These are phyloP conservation scores for Poeciliopsis presidionis DNA, from an alignment of 2,797 vertebrate species.

Conservation along the genomic window DNA sequence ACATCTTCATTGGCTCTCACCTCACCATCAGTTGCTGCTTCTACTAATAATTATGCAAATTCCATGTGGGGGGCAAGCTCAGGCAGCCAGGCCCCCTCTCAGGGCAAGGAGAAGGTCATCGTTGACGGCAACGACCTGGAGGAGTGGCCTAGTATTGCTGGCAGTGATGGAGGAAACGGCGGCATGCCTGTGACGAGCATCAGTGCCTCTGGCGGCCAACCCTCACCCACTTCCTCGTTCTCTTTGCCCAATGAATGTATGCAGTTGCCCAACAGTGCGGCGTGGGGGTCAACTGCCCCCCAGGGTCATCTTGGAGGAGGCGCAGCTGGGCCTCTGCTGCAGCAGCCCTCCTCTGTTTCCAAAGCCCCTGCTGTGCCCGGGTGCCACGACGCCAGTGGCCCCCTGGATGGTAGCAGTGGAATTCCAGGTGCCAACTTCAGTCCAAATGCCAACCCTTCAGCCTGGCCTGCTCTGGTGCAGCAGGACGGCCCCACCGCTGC, in stretches of 20 bases:
- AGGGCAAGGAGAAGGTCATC: constrained; percentile 99
- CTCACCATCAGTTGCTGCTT: constrained; percentile 86
- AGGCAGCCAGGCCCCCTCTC: constrained; percentile 93
- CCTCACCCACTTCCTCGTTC: constrained; percentile 82
- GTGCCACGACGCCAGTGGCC: constrained; percentile 87
- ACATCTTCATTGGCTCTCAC: constrained; percentile 81
- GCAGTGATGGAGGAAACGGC: constrained; percentile 85
- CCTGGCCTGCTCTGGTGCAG: constrained; percentile 98
- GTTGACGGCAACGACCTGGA: constrained; percentile 98
- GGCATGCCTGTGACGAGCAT: constrained; percentile 86
- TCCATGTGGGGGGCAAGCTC: constrained; percentile 98
- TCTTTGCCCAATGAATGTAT: constrained; percentile 87
- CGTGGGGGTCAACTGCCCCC: constrained; percentile 81
- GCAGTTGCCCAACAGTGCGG: constrained; percentile 78
- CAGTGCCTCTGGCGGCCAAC: constrained; percentile 91
- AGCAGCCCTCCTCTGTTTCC: constrained; percentile 81
- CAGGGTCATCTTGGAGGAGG: constrained; percentile 81
- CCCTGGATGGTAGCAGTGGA: constrained; percentile 84
- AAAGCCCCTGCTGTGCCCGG: constrained; percentile 83
- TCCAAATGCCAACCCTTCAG: constrained; percentile 99
- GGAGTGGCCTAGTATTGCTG: constrained; percentile 99
- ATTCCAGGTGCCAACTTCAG: constrained; percentile 97
- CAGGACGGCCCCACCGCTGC: constrained; percentile 85
- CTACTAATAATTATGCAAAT: constrained; percentile 99
- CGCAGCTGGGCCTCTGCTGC: constrained; percentile 71